phyloP scores from a whole-genome alignment of 2,797 vertebrate species.

The Sebastes vulpes region DNA sequence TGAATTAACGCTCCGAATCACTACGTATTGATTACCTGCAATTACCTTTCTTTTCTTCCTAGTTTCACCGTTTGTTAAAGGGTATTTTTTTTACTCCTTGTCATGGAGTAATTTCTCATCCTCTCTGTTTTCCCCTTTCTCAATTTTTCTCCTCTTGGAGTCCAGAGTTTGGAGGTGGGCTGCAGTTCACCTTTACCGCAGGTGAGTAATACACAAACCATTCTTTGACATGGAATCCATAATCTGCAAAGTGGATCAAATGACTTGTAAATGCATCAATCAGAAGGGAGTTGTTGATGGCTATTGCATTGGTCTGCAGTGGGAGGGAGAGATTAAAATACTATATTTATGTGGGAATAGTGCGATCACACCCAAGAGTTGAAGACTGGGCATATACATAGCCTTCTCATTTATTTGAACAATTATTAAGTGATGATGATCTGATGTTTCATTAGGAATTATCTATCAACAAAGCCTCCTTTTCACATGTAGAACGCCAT shows the following conservation, averaged over 20 bases:
- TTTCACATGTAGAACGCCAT: background rate
- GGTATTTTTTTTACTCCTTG: constrained; percentile 17
- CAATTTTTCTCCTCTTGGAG: constrained; percentile 3
- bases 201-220: constrained; percentile 67
- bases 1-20: constrained; percentile 68
- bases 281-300: constrained; percentile 52
- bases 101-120: constrained; percentile 31
- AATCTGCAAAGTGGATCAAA: constrained; percentile 60
- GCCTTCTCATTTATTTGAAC: background rate
- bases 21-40: constrained; percentile 65
- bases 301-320: constrained; percentile 1
- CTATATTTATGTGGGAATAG: background rate
- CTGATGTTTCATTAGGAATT: background rate
- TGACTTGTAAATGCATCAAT: constrained; percentile 64
- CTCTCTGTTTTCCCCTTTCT: constrained; percentile 4
- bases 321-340: constrained; percentile 11
- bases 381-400: background rate
- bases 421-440: background rate
- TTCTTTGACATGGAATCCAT: constrained; percentile 75
- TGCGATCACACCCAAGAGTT: constrained; percentile 2
- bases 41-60: constrained; percentile 38
- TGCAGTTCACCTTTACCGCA: constrained; percentile 24
- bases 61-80: constrained; percentile 45
- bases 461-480: background rate
- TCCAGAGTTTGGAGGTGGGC: background rate